Evolutionary conservation across 2,797 vertebrate species (phyloP).

Genomic region (Lepus oiostolus): DNA sequence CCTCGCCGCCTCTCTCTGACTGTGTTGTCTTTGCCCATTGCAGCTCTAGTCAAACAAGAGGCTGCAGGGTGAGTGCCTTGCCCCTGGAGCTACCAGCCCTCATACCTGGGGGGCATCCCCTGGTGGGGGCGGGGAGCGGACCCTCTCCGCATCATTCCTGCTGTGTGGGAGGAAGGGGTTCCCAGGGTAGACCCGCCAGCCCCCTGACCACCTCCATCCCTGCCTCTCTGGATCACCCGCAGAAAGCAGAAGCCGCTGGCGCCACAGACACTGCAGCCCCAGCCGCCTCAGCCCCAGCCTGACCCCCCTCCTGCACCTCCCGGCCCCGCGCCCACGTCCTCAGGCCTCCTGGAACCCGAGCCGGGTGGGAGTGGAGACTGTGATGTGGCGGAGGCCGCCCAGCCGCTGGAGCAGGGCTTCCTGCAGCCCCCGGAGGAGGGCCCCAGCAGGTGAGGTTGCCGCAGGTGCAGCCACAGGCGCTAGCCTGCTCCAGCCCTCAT

Average conservation of each 20-base stretch:
- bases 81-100: background rate
- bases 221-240: conserved; percentile 4
- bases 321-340: conserved; percentile 70
- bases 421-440: conserved; percentile 79
- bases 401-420: conserved; percentile 79
- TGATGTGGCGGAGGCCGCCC: conserved; percentile 70
- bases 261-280: conserved; percentile 79
- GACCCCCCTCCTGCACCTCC: conserved; percentile 82
- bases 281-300: conserved; percentile 82
- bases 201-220: background rate
- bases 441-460: conserved; percentile 82
- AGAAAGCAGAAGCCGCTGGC: conserved; percentile 82
- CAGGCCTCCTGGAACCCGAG: conserved; percentile 80
- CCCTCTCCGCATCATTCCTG: too few relatives aligned
- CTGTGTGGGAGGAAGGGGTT: background rate
- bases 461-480: background rate
- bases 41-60: conserved; percentile 87
- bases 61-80: conserved; percentile 85
- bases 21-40: conserved; percentile 72
- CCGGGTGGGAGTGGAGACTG: conserved; percentile 82
- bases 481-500: background rate
- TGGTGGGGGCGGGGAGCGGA: background rate
- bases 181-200: background rate
- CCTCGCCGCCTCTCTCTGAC: conserved; percentile 23
- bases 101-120: background rate